A percentile compares a stretch with the other conserved stretches of the same genome.
phyloP scores from a whole-genome alignment of 2,113 vertebrate genomes.

The Urocitellus parryii region DNA sequence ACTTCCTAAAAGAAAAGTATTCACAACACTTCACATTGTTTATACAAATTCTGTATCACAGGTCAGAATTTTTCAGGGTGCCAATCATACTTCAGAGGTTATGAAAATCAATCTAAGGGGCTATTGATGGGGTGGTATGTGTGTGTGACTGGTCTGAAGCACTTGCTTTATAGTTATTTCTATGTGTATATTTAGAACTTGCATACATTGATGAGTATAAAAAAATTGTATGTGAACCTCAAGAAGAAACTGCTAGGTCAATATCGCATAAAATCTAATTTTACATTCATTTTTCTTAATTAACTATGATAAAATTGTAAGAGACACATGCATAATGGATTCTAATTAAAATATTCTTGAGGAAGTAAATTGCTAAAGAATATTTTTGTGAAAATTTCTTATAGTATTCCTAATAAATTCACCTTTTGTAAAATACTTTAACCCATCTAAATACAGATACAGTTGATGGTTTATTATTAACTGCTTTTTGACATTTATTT shows the following conservation, averaged over 20 bases:
- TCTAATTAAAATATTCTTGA: background rate
- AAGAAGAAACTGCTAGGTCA: background rate
- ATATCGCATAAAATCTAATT: background rate
- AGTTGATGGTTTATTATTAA: background rate
- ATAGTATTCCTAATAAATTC: background rate
- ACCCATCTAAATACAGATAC: background rate
- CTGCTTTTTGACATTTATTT: background rate
- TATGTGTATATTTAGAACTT: background rate
- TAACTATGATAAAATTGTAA: background rate
- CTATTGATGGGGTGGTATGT: background rate
- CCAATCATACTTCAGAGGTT: background rate
- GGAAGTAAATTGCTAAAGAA: background rate
- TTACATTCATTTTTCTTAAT: background rate
- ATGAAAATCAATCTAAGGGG: background rate
- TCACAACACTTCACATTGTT: background rate
- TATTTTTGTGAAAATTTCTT: background rate
- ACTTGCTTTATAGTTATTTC: background rate
- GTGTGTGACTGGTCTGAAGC: too few species aligned
- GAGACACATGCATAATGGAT: background rate
- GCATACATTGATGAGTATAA: background rate
- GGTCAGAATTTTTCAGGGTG: background rate
- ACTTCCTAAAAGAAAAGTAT: background rate
- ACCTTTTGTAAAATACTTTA: background rate
- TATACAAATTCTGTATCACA: background rate
- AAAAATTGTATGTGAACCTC: background rate